These are phyloP conservation scores for Notechis scutatus DNA, from an alignment of 2,113 vertebrate genomes.

Conservation along the genomic window DNA sequence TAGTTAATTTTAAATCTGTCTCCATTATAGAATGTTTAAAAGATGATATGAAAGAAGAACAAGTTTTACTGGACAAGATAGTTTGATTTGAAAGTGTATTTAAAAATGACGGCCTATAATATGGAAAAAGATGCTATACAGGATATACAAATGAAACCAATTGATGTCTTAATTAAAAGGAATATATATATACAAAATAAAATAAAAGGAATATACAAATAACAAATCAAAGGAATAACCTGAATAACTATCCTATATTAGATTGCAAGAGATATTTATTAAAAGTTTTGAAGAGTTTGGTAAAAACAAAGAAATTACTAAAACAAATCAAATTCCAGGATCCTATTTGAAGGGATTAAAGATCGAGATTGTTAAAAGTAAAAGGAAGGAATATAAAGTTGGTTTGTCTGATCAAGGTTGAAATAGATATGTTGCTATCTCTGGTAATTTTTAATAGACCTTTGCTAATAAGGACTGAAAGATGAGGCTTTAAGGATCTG, in stretches of 20 bases:
- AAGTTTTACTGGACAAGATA: not conserved
- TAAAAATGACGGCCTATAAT: not conserved
- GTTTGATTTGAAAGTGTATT: not conserved
- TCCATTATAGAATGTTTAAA: not conserved
- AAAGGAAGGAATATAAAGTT: not conserved
- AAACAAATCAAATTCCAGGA: not conserved
- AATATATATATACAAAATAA: not conserved
- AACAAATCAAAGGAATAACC: not conserved
- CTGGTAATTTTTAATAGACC: not conserved
- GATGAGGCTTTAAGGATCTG: not conserved
- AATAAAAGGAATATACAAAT: not conserved
- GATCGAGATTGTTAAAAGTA: not conserved
- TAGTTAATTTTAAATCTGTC: not conserved
- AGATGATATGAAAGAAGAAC: not conserved
- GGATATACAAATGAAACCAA: not conserved
- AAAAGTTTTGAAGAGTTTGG: not conserved
- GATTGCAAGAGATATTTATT: not conserved
- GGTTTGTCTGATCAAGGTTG: not conserved
- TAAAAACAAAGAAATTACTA: not conserved
- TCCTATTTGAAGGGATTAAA: not conserved
- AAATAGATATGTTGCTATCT: not conserved
- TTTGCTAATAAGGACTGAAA: not conserved
- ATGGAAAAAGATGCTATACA: not conserved
- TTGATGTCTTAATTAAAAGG: not conserved
- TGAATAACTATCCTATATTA: not conserved